phyloP scores from a whole-genome alignment of 2,797 vertebrate genomes.

The Notolepis coatsorum region DNA sequence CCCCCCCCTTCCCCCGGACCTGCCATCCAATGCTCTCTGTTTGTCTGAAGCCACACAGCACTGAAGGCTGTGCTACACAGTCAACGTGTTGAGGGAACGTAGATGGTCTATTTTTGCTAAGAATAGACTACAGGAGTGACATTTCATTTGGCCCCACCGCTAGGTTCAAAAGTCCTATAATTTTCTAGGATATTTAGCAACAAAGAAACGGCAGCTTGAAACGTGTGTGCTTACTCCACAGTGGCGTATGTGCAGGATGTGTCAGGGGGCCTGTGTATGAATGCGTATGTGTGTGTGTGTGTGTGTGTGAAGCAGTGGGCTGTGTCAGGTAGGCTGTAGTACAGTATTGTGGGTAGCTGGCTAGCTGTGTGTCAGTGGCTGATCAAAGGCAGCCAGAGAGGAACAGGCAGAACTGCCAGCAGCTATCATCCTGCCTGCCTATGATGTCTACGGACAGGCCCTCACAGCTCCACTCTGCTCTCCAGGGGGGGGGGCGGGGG shows the following conservation, averaged over 20 bases:
- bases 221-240: no score
- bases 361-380: slow-evolving; percentile 75
- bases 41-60: no score
- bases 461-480: slow-evolving; percentile 49
- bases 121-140: no score
- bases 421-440: slow-evolving; percentile 78
- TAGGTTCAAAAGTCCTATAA: no score
- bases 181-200: no score
- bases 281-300: no score
- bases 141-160: no score
- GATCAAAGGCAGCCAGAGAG: slow-evolving; percentile 88
- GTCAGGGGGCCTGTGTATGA: slow-evolving; percentile 46
- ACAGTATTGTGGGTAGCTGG: slow-evolving; percentile 57
- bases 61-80: slow-evolving; percentile 20
- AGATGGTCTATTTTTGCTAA: neutral
- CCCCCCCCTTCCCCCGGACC: no score
- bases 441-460: slow-evolving; percentile 65
- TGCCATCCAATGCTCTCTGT: slow-evolving; percentile 4
- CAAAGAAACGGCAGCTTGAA: no score
- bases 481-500: neutral
- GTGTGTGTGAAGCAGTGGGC: slow-evolving; percentile 24
- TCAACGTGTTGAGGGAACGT: neutral
- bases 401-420: slow-evolving; percentile 85
- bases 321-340: slow-evolving; percentile 51
- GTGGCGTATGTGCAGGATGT: slow-evolving; percentile 2